These are phyloP conservation scores for Heptranchias perlo DNA, from an alignment of 2,113 vertebrate species.

Conservation along the genomic window DNA sequence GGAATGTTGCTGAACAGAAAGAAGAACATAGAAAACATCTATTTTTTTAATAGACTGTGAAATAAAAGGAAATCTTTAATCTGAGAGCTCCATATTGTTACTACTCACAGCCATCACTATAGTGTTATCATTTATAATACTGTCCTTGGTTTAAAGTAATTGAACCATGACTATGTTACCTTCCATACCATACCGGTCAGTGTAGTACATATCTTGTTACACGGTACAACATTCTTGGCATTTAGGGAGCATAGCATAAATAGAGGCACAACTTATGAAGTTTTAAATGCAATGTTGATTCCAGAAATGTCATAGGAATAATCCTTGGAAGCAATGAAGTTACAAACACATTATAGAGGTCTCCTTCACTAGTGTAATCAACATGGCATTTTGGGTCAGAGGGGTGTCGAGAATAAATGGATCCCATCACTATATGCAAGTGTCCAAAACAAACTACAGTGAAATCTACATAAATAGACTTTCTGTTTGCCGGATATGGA, in stretches of 20 bases:
- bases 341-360: not conserved
- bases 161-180: not conserved
- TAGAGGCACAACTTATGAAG: not conserved
- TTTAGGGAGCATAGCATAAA: not conserved
- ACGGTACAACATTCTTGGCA: not conserved
- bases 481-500: too few relatives aligned
- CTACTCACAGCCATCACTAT: not conserved
- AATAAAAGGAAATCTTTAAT: not conserved
- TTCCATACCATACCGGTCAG: not conserved
- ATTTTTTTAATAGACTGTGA: not conserved
- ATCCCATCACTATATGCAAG: too few relatives aligned
- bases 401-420: too few relatives aligned
- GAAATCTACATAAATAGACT: too few relatives aligned
- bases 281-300: not conserved
- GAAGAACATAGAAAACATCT: not conserved
- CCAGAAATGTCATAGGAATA: not conserved
- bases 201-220: not conserved
- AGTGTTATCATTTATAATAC: not conserved
- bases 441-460: too few relatives aligned
- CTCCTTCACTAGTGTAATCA: not conserved
- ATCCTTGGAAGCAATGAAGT: not conserved
- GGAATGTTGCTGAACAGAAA: not conserved
- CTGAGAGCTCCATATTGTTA: not conserved
- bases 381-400: not conserved
- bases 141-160: not conserved